Percentiles rank a stretch among this genome's conserved stretches.
These are phyloP conservation scores for Cosmopolites sordidus DNA, from an alignment of 2,888 invertebrate species.

Conservation along the genomic window DNA sequence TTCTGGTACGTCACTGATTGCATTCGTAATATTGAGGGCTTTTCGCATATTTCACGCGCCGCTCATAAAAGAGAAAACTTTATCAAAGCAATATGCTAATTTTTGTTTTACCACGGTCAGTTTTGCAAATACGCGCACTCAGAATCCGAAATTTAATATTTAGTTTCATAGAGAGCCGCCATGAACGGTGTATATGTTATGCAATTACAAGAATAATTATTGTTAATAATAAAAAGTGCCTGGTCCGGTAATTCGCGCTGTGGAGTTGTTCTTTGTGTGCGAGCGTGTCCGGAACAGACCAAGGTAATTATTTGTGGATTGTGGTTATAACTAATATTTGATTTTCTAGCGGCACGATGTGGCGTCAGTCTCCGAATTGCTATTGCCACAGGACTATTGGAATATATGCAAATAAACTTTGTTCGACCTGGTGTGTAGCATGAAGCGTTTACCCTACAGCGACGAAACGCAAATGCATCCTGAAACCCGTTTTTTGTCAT, in stretches of 20 bases:
- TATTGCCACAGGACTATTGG: no score
- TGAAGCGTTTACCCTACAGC: no score
- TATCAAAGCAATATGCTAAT: constrained; percentile 24
- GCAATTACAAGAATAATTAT: constrained; percentile 4
- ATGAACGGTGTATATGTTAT: not conserved
- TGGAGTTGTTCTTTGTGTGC: constrained; percentile 3
- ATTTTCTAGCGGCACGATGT: not conserved
- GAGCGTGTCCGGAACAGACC: not conserved
- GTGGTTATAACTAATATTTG: constrained; percentile 1
- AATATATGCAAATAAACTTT: no score
- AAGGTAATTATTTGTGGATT: constrained; percentile 1
- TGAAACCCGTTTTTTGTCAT: no score
- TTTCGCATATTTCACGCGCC: constrained; percentile 19
- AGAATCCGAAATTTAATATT: constrained; percentile 15
- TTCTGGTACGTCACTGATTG: constrained; percentile 7
- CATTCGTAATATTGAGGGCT: constrained; percentile 10
- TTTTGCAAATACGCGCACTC: constrained; percentile 10
- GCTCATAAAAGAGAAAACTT: constrained; percentile 17
- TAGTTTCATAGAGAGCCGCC: constrained; percentile 7
- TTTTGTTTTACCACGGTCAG: constrained; percentile 21
- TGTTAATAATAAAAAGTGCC: constrained; percentile 11
- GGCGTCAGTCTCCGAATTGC: no score
- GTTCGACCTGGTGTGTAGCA: no score
- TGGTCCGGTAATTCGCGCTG: not conserved
- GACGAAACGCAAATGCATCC: no score